These are phyloP conservation scores for Umimayanthus chanpuru DNA, from an alignment of 92 coral and sea anemone genomes.

Conservation along the genomic window DNA sequence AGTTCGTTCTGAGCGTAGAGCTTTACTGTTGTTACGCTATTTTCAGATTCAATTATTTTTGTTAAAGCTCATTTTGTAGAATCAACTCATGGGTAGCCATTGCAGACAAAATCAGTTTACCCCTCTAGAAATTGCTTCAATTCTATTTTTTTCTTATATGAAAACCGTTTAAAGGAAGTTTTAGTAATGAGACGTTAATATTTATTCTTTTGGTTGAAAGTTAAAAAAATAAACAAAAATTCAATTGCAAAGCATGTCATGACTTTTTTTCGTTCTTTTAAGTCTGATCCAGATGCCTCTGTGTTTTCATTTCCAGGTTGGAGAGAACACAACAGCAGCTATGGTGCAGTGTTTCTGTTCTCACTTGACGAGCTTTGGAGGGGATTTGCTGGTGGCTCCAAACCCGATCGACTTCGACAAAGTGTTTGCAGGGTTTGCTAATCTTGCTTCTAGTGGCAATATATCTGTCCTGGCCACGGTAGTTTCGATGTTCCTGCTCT, in stretches of 20 bases:
- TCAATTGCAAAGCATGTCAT: not conserved
- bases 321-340: slow-evolving; percentile 69
- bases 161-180: too few species aligned
- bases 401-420: slow-evolving; percentile 78
- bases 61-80: too few species aligned
- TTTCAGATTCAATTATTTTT: too few species aligned
- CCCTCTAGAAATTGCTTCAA: too few species aligned
- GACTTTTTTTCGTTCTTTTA: too few species aligned
- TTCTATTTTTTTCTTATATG: too few species aligned
- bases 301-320: slow-evolving; percentile 61
- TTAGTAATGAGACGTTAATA: not conserved
- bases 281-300: too few species aligned
- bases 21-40: too few species aligned
- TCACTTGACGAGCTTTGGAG: slow-evolving; percentile 89
- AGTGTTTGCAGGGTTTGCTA: slow-evolving; percentile 69
- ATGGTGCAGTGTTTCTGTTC: slow-evolving; percentile 78
- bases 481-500: slow-evolving; percentile 67
- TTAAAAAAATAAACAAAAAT: not conserved
- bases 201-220: not conserved
- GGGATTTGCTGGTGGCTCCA: slow-evolving; percentile 77
- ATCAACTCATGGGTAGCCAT: too few species aligned
- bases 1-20: too few species aligned
- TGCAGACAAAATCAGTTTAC: too few species aligned
- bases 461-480: slow-evolving; percentile 79
- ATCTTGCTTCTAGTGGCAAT: slow-evolving; percentile 63